These are phyloP conservation scores for Lacerta agilis DNA, from an alignment of 2,797 vertebrate species.

Conservation along the genomic window DNA sequence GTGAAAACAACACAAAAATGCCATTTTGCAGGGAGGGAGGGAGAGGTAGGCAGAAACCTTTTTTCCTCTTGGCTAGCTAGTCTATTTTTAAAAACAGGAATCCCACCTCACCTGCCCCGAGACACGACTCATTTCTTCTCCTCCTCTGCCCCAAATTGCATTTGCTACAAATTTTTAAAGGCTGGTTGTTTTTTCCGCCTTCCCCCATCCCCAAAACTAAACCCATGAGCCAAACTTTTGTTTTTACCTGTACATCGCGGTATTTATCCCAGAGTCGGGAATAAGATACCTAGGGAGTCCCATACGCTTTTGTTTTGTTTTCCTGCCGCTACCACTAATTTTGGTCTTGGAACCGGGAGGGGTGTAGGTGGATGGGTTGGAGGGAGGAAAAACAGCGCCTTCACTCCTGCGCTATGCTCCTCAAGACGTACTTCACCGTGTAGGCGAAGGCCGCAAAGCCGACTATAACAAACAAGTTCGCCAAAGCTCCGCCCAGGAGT, in stretches of 20 bases:
- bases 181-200: no score
- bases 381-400: conserved; percentile 5
- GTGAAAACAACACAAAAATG: conserved; percentile 47
- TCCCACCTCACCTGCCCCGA: neutral
- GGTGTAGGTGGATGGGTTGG: neutral
- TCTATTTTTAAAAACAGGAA: neutral
- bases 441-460: conserved; percentile 97
- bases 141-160: conserved; percentile 2
- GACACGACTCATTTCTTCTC: neutral
- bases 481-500: conserved; percentile 93
- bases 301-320: neutral
- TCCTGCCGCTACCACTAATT: conserved; percentile 66
- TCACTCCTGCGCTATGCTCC: conserved; percentile 98
- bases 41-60: conserved; percentile 29
- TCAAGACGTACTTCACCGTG: conserved; percentile 96
- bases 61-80: conserved; percentile 36
- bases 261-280: conserved; percentile 54
- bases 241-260: conserved; percentile 69
- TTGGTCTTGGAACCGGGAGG: conserved; percentile 68
- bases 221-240: conserved; percentile 80
- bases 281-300: conserved; percentile 57
- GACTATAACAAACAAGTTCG: conserved; percentile 97
- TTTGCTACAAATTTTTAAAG: conserved; percentile 36
- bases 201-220: conserved; percentile 51
- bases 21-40: neutral